phyloP scores from a whole-genome alignment of 2,113 vertebrate genomes.

The Fulmarus glacialis region DNA sequence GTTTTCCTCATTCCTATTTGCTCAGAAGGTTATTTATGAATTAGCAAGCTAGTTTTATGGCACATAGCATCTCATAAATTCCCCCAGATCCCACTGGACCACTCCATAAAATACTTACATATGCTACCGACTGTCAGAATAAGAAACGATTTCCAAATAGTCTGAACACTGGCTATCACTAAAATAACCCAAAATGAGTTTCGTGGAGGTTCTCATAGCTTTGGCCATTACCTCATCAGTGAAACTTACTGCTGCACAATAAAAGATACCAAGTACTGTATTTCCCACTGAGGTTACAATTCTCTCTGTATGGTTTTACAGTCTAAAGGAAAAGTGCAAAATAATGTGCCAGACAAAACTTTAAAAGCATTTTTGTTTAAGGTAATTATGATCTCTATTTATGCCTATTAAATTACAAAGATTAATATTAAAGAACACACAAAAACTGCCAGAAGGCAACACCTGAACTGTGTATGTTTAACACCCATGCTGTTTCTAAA shows the following conservation, averaged over 20 bases:
- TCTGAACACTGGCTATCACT: neutral
- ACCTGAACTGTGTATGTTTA: conserved; percentile 58
- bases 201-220: neutral
- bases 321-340: conserved; percentile 11
- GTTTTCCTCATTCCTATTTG: neutral
- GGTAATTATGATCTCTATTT: conserved; percentile 67
- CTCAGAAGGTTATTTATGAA: neutral
- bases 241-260: neutral
- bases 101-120: neutral
- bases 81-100: neutral
- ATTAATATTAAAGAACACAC: conserved; percentile 58
- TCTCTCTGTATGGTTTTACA: neutral
- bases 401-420: conserved; percentile 73
- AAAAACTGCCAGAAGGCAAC: conserved; percentile 66
- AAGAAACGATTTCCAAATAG: neutral
- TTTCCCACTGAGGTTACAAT: neutral
- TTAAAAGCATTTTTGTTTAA: conserved; percentile 67
- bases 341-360: conserved; percentile 37
- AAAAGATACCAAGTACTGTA: neutral
- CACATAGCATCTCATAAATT: neutral
- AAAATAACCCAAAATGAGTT: neutral
- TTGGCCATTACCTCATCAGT: neutral
- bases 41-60: neutral
- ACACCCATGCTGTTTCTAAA: conserved; percentile 14
- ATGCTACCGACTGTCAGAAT: neutral